Base-by-base conservation (phyloP, 2,113 vertebrate species). In the Psilopsiagon aurifrons region DNA sequence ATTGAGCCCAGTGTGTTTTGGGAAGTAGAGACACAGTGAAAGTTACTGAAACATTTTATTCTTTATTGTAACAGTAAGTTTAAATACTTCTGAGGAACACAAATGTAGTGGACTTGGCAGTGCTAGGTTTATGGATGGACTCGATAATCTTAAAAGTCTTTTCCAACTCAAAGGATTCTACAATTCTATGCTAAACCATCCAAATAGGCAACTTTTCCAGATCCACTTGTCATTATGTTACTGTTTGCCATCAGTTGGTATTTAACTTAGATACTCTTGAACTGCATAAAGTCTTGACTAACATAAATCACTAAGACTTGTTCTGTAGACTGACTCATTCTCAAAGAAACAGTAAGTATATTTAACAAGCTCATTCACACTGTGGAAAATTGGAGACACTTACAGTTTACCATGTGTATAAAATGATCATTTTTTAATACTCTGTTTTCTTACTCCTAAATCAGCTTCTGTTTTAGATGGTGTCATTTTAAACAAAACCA, bases 401-500 rank as follows among this genome's bases (percentile, higher is more conserved):
- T 80, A 33, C 79, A 86, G 77, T 71, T 86, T 81, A 92, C 76
- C 79, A 88, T 81, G 93, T 94, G 86, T 75, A 92, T 63, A 88
- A 86, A 90, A 96, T 51, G 3, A 94, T 96, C 1, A 94, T 86
- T 96, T 94, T 88, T 95, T 96, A 95, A 95, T 87, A 87, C 8
- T 46, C n/a, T 67, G 33, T 39, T 74, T 92, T 93, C 39, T 79
- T 37, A 63, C 68, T 90, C 74, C 63, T 86, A 83, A 90, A 90
- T 77, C 76, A 86, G 10, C 64, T 81, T 64, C 85, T 93, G 54
- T 55, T 43, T 54, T 59, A 63, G 8, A 23, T 11, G 44, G 35
- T 47, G 55, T 81, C 27, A 83, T 71, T 86, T 78, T 54, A 81
- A 88, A 92, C 54, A 76, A 93, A 90, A 86, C 0, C 10, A 86